A percentile compares a stretch with the other conserved stretches of the same genome.
Evolutionary conservation across 2,888 invertebrate genomes (phyloP).

Genomic region (Lymantria monacha): DNA sequence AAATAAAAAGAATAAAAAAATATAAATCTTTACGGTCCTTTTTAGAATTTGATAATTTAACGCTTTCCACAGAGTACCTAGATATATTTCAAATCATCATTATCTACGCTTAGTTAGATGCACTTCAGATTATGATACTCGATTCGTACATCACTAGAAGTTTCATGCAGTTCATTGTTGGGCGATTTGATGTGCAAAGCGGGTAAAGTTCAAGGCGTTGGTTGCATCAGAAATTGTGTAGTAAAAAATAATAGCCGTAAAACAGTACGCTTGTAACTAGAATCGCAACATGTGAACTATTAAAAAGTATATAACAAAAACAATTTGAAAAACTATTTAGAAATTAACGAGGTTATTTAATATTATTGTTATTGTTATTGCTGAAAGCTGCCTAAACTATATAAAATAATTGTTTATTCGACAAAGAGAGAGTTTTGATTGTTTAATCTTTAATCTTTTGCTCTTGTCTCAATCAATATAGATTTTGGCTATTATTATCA

Average conservation of each 20-base stretch:
- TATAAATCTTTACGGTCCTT: no score
- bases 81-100: neutral
- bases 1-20: no score
- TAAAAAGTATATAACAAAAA: constrained; percentile 13
- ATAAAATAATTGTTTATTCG: neutral
- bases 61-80: no score
- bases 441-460: neutral
- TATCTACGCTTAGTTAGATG: neutral
- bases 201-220: constrained; percentile 57
- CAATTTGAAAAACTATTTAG: neutral
- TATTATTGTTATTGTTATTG: constrained; percentile 1
- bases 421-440: neutral
- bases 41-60: no score
- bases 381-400: neutral
- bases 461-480: neutral
- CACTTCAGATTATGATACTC: neutral
- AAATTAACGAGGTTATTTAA: neutral
- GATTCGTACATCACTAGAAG: constrained; percentile 19
- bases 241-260: constrained; percentile 42
- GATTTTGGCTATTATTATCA: no score
- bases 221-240: constrained; percentile 53
- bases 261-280: constrained; percentile 14
- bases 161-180: constrained; percentile 31
- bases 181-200: constrained; percentile 26
- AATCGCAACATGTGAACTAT: constrained; percentile 17